Conservation (phyloP, 2,888 invertebrate species). For the Epirrhoe alternata region DNA sequence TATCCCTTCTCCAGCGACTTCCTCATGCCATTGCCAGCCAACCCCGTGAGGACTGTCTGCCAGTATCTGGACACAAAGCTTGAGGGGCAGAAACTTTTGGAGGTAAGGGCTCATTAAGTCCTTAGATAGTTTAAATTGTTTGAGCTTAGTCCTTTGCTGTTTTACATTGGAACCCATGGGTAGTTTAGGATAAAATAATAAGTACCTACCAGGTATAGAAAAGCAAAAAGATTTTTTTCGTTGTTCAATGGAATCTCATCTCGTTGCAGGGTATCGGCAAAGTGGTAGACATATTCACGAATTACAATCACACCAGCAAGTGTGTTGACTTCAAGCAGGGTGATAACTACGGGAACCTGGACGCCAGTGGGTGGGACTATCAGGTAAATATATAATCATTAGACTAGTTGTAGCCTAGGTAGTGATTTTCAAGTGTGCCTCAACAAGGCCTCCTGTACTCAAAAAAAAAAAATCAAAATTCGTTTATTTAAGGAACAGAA, state of each 20-base stretch:
- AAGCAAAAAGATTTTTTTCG: too few species aligned
- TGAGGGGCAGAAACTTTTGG: constrained; percentile 81
- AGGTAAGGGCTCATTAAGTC: constrained; percentile 56
- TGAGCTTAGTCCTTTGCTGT: too few species aligned
- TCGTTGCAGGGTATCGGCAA: constrained; percentile 85
- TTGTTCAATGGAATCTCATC: not conserved
- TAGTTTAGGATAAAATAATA: too few species aligned
- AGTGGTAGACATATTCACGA: constrained; percentile 91
- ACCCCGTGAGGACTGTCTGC: constrained; percentile 90
- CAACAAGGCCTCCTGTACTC: too few species aligned
- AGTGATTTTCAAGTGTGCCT: too few species aligned
- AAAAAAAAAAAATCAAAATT: too few species aligned
- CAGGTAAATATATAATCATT: constrained; percentile 84
- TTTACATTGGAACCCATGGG: too few species aligned
- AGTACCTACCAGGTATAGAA: too few species aligned
- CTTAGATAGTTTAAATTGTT: too few species aligned
- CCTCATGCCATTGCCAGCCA: constrained; percentile 91
- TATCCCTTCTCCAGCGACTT: constrained; percentile 96
- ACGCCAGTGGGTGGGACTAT: constrained; percentile 91
- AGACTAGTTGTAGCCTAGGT: not conserved
- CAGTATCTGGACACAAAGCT: constrained; percentile 77
- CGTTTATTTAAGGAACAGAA: too few species aligned
- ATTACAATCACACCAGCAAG: constrained; percentile 89
- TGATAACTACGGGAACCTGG: constrained; percentile 85
- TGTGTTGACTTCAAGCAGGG: constrained; percentile 88